These are phyloP conservation scores for Pteruthius melanotis DNA, from an alignment of 2,113 vertebrate species.

Conservation along the genomic window DNA sequence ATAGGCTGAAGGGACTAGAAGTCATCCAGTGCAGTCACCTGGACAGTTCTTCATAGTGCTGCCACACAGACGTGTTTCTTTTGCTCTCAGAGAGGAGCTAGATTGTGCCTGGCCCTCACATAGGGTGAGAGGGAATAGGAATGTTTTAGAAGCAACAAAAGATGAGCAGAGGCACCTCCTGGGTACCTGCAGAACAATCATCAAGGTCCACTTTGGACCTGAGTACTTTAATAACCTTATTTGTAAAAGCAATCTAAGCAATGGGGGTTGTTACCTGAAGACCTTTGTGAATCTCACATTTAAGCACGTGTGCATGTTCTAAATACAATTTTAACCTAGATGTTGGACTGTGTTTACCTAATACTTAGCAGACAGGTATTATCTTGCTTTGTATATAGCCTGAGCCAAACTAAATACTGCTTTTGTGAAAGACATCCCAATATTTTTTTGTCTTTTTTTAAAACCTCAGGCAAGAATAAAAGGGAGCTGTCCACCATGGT, in stretches of 20 bases:
- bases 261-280: neutral
- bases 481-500: neutral
- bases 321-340: neutral
- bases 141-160: neutral
- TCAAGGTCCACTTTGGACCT: neutral
- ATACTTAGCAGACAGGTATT: neutral
- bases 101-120: neutral
- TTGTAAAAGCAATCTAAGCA: neutral
- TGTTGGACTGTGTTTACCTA: neutral
- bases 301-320: neutral
- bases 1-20: neutral
- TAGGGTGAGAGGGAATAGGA: neutral
- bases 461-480: neutral
- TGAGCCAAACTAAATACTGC: neutral
- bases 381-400: neutral
- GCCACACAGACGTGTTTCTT: neutral
- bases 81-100: neutral
- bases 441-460: neutral
- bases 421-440: neutral
- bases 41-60: neutral
- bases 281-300: neutral
- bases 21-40: neutral
- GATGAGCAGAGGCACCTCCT: neutral
- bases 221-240: neutral
- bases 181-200: neutral